phyloP scores from a whole-genome alignment of 2,113 vertebrate species.

The Channa maculata region DNA sequence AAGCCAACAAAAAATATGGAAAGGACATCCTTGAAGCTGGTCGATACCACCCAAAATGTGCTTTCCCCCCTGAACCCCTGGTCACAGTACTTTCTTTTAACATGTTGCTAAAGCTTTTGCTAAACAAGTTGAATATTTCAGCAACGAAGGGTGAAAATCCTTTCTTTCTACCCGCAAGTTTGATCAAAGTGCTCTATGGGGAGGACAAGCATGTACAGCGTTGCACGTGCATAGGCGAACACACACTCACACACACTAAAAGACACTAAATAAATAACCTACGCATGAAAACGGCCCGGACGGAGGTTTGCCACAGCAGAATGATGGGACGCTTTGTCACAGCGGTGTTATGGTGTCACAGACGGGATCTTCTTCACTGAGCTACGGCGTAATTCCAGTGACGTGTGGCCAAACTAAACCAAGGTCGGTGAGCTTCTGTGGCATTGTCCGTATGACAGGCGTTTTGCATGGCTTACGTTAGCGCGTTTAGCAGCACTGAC shows the following conservation, averaged over 20 bases:
- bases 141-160: conserved; percentile 40
- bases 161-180: conserved; percentile 51
- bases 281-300: conserved; percentile 9
- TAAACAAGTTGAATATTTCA: conserved; percentile 68
- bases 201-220: conserved; percentile 45
- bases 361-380: conserved; percentile 12
- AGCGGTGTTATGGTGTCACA: conserved; percentile 1
- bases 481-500: conserved; percentile 47
- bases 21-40: conserved; percentile 56
- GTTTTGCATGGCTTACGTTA: conserved; percentile 7
- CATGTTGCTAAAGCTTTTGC: conserved; percentile 10
- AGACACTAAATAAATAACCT: conserved; percentile 45
- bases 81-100: conserved; percentile 13
- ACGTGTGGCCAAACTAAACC: conserved; percentile 15
- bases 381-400: conserved; percentile 5
- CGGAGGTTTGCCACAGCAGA: conserved; percentile 1
- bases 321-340: conserved; percentile 30
- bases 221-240: conserved; percentile 21
- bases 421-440: no score
- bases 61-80: conserved; percentile 18
- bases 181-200: conserved; percentile 69
- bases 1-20: conserved; percentile 42
- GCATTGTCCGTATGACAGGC: no score
- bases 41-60: conserved; percentile 27
- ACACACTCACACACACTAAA: conserved; percentile 21